Base-by-base conservation (phyloP, 2,888 invertebrate genomes). In the Lithophane leautieri region DNA sequence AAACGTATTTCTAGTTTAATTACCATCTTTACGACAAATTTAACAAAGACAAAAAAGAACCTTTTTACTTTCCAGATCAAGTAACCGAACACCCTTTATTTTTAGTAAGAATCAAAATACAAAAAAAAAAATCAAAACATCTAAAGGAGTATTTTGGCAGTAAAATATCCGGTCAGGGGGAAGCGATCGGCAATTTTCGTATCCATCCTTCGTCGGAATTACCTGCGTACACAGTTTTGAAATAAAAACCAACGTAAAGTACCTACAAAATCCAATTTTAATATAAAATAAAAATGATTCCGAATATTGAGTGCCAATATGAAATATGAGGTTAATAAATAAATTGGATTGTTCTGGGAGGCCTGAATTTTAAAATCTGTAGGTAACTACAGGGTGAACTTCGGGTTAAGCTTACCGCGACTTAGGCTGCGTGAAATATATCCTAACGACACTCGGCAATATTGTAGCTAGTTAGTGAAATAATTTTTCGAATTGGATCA, bases 131-230 rank as follows among this genome's bases (percentile, higher is more conserved):
- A 63, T 44, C 22, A 40, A 76, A 40, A 76, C 8, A 54, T 66
- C 14, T 56, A 34, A 78, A 83, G 19, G 19, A 50, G 50, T 60
- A 52, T 52, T 79, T 67, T 62, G 34, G 34, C 66, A 47, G n/a
- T 42, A 50, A 52, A 80, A 80, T 80, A 67, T 79, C 62, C 52
- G 84, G 72, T 47, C 44, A 12, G 11, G 0, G n/a, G 34, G 34
- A 83, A 70, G 34, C 52, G n/a, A 54, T 25, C 14, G 6, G 14
- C 40, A 82, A 78, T 82, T 58, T 77, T 68, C 9, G 22, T 40
- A 63, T 63, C 34, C 61, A n/a, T 14, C 44, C 9, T 58, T 54
- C 52, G 19, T 40, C n/a, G 1, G 42, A 52, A 28, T 52, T 52
- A 28, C 12, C 16, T 47, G 28, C 50, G 14, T 25, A 11, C 12